Base-by-base conservation (phyloP, 2,797 vertebrate species). In the Sebastes taczanowskii region DNA sequence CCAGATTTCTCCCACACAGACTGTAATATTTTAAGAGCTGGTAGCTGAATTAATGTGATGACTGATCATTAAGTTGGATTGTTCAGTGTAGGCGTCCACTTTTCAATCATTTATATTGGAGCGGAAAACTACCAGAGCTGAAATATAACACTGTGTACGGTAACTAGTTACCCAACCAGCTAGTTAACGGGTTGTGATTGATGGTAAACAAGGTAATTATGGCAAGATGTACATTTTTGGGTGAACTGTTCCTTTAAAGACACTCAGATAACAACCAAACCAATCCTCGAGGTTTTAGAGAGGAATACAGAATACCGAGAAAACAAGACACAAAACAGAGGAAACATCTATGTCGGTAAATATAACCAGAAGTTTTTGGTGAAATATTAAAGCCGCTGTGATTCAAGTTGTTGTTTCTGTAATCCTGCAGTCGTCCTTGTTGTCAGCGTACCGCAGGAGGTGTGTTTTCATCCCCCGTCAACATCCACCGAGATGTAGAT, bases 11-110 rank as follows among this genome's bases (percentile, higher is more conserved):
- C 80, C 80, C 82, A 85, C 86, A 42, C 78, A 80, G 20, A 55
- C 61, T 64, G 69, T 38, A 71, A 32, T 49, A 64, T 66, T 65
- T 61, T 59, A 32, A 59, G 67, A 68, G 74, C 64, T 67, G 25
- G 30, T 58, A 20, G 53, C 46, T 82, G 82, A 85, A 83, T 86
- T 82, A 86, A 85, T 85, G 81, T 68, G 60, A 84, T 74, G 80
- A 75, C 78, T 78, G 83, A 82, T 81, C 64, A 65, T 78, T 86
- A 42, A 74, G 59, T 62, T 8, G 55, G 80, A 71, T 27, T 59
- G 27, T 68, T 81, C 25, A 52, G 80, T 29, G 89, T 83, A 14
- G 84, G 80, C 32, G 71, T 73, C 14, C 11, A 70, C 18, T 78
- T 74, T 55, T 79, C 66, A 64, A 18, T 71, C 16, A 64, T 56